phyloP scores from a whole-genome alignment of 2,888 invertebrate genomes.

The Dryomyza anilis region DNA sequence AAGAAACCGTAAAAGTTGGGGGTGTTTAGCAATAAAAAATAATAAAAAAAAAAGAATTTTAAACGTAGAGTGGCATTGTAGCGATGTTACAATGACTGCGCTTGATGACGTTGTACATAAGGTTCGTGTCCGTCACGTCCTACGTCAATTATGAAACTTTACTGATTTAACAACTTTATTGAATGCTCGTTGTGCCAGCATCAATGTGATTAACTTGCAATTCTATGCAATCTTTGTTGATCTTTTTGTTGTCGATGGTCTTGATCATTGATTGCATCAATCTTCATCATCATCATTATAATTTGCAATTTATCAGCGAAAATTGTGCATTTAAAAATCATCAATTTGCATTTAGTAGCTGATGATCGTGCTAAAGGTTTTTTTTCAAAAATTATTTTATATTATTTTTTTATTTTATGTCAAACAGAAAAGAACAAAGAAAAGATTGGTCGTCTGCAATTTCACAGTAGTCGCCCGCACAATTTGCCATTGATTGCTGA shows the following conservation, averaged over 20 bases:
- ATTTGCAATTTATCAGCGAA: not conserved
- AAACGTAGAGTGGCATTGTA: too few relatives aligned
- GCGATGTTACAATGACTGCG: not conserved
- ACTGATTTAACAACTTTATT: slow-evolving; percentile 16
- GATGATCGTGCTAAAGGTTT: not conserved
- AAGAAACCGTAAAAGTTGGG: too few relatives aligned
- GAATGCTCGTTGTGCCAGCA: not conserved
- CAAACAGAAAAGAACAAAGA: not conserved
- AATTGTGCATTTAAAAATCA: slow-evolving; percentile 9
- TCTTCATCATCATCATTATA: slow-evolving; percentile 10
- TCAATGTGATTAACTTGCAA: too few relatives aligned
- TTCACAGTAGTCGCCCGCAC: not conserved
- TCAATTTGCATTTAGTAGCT: not conserved
- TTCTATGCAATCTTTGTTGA: not conserved
- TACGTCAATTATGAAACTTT: slow-evolving; percentile 9
- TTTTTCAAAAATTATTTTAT: not conserved
- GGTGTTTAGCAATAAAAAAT: too few relatives aligned
- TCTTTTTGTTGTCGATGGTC: not conserved
- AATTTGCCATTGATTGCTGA: not conserved
- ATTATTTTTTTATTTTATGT: not conserved
- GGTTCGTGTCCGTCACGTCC: not conserved
- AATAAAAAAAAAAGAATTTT: too few relatives aligned
- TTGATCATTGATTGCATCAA: not conserved
- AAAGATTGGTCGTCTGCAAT: not conserved
- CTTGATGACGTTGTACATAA: not conserved